These are phyloP conservation scores for Chironomus tentans DNA, from an alignment of 2,888 invertebrate genomes.

Conservation along the genomic window DNA sequence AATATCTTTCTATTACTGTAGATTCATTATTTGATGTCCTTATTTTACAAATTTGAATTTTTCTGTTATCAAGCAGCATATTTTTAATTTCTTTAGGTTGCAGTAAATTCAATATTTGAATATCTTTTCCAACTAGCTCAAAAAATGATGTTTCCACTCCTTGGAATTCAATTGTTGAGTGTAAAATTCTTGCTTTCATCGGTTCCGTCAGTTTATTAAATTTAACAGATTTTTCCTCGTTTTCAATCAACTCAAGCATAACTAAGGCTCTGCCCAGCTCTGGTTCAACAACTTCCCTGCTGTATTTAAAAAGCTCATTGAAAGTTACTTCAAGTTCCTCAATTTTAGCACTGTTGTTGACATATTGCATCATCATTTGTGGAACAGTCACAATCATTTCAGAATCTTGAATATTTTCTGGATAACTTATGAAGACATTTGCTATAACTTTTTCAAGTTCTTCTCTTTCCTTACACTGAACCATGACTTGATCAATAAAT, in stretches of 20 bases:
- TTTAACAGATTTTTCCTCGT: neutral
- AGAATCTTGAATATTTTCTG: neutral
- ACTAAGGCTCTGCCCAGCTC: neutral
- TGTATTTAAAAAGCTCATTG: neutral
- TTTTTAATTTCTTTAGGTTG: neutral
- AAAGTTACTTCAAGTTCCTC: neutral
- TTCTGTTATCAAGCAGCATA: neutral
- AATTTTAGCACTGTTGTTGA: neutral
- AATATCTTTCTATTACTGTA: no score
- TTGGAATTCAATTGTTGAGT: neutral
- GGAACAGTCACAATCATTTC: neutral
- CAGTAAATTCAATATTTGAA: neutral
- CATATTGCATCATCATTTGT: neutral
- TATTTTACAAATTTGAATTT: neutral
- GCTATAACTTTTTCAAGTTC: neutral
- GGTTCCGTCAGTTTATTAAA: neutral
- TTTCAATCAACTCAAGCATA: neutral
- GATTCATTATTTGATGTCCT: no score
- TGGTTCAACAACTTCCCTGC: neutral
- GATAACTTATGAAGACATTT: no score
- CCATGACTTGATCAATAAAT: no score
- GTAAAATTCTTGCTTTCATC: neutral
- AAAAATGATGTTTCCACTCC: neutral
- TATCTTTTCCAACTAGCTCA: neutral
- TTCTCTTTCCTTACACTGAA: neutral